Base-by-base conservation (phyloP, 2,797 vertebrate species). In the Oceanodroma leucorhoa region DNA sequence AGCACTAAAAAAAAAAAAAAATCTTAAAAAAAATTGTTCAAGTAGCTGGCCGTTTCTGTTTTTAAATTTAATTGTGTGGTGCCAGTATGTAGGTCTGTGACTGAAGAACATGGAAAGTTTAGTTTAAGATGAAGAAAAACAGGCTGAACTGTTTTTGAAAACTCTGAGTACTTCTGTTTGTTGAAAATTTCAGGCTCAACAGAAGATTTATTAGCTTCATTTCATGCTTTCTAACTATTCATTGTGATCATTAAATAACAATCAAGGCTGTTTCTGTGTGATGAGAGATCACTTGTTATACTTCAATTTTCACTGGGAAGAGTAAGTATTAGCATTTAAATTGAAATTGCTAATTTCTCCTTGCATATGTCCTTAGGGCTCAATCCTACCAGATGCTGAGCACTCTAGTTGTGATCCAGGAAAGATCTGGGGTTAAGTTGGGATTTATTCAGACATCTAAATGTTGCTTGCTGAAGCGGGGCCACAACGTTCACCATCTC, bases 201-300 rank as follows among this genome's bases (percentile, higher is more conserved):
- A 9, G 65, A 95, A 91, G 89, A 96, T 93, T 87, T 96, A 96
- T 94, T 96, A 84, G 51, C 81, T 94, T 94, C 62, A 84, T 95
- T 94, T 95, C 78, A 72, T 94, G 93, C 77, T 93, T 95, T 92
- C 91, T 66, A 90, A 70, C 76, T 83, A 27, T 70, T 89, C 0
- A 0, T 90, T 90, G 75, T 90, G 87, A 92, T 94, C 78, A 82
- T 92, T 95, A 95, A 95, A 84, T 90, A 96, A 89, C 91, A 95
- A 89, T 93, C 92, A 90, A 89, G 81, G n/a, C 70, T 82, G 38
- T 82, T 89, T 79, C 83, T 89, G 27, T 89, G 81, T 87, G 73
- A 89, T 1, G 38, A 79, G 72, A 51, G 38, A 93, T 92, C 62
- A 41, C 92, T 95, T 87, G 77, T 84, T 94, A 75, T 65, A 61